phyloP scores from a whole-genome alignment of 2,888 invertebrate genomes.

The Spisula subtruncata region DNA sequence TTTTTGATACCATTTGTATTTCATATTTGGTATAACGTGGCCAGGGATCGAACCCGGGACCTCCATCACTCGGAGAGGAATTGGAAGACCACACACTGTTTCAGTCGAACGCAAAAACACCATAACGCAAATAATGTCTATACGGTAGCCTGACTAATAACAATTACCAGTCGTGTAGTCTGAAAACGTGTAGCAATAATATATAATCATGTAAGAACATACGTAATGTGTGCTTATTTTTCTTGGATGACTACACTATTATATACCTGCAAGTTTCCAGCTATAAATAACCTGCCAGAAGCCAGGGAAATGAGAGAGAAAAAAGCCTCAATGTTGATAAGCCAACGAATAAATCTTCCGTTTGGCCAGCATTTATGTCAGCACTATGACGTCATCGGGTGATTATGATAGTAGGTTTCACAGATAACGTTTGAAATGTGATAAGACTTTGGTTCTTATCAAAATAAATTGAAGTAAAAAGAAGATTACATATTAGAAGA shows the following conservation, averaged over 20 bases:
- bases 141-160: too few relatives aligned
- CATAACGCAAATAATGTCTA: too few relatives aligned
- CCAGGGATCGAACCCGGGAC: too few relatives aligned
- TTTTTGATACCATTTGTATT: too few relatives aligned
- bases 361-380: background rate
- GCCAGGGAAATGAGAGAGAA: conserved; percentile 5
- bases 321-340: conserved; percentile 20
- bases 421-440: conserved; percentile 8
- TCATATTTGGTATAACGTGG: too few relatives aligned
- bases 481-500: background rate
- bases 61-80: too few relatives aligned
- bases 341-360: background rate
- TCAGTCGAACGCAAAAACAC: too few relatives aligned
- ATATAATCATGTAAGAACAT: background rate
- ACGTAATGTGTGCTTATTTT: background rate
- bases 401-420: background rate
- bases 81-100: too few relatives aligned
- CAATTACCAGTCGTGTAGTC: too few relatives aligned
- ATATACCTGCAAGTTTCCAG: background rate
- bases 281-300: conserved; percentile 24
- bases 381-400: background rate
- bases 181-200: too few relatives aligned
- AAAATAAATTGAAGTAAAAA: background rate
- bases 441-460: background rate
- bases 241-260: conserved; percentile 1